Conservation (phyloP, 2,797 vertebrate genomes). For the Linurgus olivaceus region DNA sequence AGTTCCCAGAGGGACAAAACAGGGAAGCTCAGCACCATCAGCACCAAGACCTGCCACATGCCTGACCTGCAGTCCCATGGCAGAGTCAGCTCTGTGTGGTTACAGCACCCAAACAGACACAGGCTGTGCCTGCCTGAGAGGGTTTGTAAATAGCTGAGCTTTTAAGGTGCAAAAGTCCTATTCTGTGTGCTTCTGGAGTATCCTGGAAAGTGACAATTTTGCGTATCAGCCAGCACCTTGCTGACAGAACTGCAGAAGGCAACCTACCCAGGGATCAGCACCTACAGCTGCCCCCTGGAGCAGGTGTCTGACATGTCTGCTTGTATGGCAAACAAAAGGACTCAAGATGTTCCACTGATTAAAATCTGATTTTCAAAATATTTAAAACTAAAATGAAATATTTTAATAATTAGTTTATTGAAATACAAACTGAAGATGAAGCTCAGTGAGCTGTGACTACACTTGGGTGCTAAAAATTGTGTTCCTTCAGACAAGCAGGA, state of each 20-base stretch:
- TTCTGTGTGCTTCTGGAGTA: not conserved
- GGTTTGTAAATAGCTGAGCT: not conserved
- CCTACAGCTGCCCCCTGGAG: not conserved
- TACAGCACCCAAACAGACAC: not conserved
- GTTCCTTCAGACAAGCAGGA: not conserved
- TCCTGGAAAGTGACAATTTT: not conserved
- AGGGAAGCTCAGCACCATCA: not conserved
- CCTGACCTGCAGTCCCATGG: not conserved
- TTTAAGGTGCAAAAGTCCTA: not conserved
- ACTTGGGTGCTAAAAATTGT: not conserved
- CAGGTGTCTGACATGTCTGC: not conserved
- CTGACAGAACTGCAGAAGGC: not conserved
- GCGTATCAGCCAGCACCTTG: not conserved
- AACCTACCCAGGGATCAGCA: not conserved
- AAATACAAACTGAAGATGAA: not conserved
- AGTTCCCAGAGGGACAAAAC: accelerated
- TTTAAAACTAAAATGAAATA: not conserved
- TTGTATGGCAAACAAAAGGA: not conserved
- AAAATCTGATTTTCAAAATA: not conserved
- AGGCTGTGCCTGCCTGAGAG: not conserved
- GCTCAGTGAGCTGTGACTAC: not conserved
- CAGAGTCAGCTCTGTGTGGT: not conserved
- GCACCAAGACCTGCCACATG: not conserved
- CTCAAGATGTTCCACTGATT: not conserved
- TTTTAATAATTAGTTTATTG: not conserved